phyloP scores from a whole-genome alignment of 2,797 vertebrate species.

The Mormyrus proboscirostris region DNA sequence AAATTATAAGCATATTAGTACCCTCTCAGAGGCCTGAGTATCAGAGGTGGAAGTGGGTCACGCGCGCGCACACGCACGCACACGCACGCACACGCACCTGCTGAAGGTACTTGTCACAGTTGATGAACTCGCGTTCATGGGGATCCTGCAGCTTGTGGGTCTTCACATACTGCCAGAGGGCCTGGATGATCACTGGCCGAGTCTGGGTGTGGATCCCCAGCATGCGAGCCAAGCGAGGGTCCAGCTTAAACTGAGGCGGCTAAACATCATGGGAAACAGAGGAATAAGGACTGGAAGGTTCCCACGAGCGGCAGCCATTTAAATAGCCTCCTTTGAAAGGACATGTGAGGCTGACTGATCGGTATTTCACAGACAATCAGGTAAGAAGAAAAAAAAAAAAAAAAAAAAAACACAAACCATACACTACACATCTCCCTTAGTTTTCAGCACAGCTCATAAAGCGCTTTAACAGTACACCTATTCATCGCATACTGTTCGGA shows the following conservation, averaged over 20 bases:
- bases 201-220: slow-evolving; percentile 97
- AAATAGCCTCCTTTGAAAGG: background rate
- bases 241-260: slow-evolving; percentile 98
- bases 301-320: background rate
- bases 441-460: background rate
- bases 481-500: background rate
- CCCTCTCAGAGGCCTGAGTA: background rate
- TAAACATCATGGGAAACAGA: slow-evolving; percentile 36
- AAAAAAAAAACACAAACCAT: background rate
- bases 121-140: slow-evolving; percentile 93
- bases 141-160: slow-evolving; percentile 98
- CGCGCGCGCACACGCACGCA: background rate
- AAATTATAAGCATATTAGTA: background rate
- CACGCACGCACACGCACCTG: slow-evolving; percentile 61
- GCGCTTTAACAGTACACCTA: background rate
- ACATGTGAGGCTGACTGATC: background rate
- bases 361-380: background rate
- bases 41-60: background rate
- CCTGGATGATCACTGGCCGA: slow-evolving; percentile 95
- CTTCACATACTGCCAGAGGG: slow-evolving; percentile 98
- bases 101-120: slow-evolving; percentile 98
- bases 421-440: background rate
- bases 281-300: background rate
- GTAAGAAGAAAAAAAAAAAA: background rate
- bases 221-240: slow-evolving; percentile 89